These are phyloP conservation scores for Nymphalis urticae DNA, from an alignment of 2,888 invertebrate species.

Conservation along the genomic window DNA sequence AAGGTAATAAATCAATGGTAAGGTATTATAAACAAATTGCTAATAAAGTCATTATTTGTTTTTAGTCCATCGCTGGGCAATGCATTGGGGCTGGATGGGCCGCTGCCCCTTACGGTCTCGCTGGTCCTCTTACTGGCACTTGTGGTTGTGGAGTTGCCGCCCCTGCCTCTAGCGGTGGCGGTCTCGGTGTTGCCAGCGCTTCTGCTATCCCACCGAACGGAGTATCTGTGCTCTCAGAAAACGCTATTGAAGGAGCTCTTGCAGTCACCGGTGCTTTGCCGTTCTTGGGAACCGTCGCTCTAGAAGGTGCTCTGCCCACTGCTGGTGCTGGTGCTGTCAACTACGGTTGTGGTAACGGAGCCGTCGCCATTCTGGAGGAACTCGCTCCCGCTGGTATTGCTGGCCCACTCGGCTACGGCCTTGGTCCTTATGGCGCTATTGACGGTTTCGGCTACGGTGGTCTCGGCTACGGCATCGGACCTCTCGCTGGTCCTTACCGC, in stretches of 20 bases:
- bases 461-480: slow-evolving; percentile 25
- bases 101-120: slow-evolving; percentile 17
- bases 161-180: slow-evolving; percentile 41
- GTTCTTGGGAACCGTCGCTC: slow-evolving; percentile 47
- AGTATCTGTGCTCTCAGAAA: slow-evolving; percentile 48
- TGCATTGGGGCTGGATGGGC: slow-evolving; percentile 29
- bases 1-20: not conserved
- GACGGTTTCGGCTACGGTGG: slow-evolving; percentile 30
- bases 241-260: slow-evolving; percentile 47
- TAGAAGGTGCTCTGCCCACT: slow-evolving; percentile 49
- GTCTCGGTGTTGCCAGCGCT: slow-evolving; percentile 45
- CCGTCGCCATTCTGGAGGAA: slow-evolving; percentile 42
- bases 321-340: slow-evolving; percentile 49
- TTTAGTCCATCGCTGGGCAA: slow-evolving; percentile 41
- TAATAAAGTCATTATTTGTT: slow-evolving; percentile 4
- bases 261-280: slow-evolving; percentile 45
- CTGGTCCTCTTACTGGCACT: slow-evolving; percentile 7
- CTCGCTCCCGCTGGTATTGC: slow-evolving; percentile 35
- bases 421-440: slow-evolving; percentile 20
- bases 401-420: slow-evolving; percentile 33
- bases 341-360: slow-evolving; percentile 46
- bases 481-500: slow-evolving; percentile 15
- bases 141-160: slow-evolving; percentile 33
- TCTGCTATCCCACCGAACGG: slow-evolving; percentile 46
- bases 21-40: not conserved